These are phyloP conservation scores for Notiomystis cincta DNA, from an alignment of 2,113 vertebrate genomes.

Conservation along the genomic window DNA sequence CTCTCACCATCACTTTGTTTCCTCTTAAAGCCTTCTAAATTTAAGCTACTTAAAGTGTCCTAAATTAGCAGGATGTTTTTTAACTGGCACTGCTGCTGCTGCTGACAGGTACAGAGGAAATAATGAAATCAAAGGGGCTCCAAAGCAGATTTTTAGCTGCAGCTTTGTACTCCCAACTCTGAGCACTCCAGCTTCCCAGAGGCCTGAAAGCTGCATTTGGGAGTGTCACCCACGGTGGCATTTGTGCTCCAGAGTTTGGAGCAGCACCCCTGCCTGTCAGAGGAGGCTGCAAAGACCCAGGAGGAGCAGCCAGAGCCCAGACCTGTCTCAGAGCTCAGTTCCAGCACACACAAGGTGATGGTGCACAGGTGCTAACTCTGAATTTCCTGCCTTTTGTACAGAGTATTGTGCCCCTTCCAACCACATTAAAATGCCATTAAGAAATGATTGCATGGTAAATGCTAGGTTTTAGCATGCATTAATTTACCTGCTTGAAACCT, in stretches of 20 bases:
- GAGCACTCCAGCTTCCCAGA: not conserved
- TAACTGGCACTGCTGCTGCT: not conserved
- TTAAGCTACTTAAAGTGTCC: not conserved
- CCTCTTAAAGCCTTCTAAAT: not conserved
- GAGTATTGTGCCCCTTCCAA: rapidly evolving
- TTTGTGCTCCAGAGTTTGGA: not conserved
- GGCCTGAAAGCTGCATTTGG: too few species aligned
- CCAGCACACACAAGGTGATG: not conserved
- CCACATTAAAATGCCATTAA: not conserved
- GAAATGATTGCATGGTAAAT: not conserved
- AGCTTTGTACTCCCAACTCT: not conserved
- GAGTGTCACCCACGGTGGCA: not conserved
- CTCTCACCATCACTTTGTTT: not conserved
- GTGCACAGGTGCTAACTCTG: not conserved
- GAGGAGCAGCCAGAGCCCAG: not conserved
- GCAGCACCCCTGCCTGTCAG: not conserved
- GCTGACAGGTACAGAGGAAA: not conserved
- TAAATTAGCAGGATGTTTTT: not conserved
- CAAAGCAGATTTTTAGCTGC: not conserved
- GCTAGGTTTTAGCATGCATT: not conserved
- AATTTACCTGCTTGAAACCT: not conserved
- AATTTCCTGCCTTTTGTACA: constrained; percentile 4
- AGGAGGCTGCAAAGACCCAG: not conserved
- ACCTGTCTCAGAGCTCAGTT: not conserved
- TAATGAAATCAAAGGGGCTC: not conserved